phyloP scores from a whole-genome alignment of 2,797 vertebrate genomes.

The Sebastes itinus region DNA sequence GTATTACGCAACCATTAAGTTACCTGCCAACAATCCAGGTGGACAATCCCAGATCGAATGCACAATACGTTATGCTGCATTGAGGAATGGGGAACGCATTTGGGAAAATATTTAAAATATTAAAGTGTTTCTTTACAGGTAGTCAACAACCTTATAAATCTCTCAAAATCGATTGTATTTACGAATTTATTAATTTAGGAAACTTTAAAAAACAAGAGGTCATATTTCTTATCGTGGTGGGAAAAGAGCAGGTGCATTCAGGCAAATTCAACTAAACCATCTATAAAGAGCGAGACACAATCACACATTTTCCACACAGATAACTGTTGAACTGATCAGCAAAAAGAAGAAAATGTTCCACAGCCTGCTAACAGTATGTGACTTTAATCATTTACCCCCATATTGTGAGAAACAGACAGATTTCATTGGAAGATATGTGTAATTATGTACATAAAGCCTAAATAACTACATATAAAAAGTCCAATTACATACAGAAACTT shows the following conservation, averaged over 20 bases:
- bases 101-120: not conserved
- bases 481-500: not conserved
- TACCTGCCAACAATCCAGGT: conserved; percentile 22
- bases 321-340: conserved; percentile 7
- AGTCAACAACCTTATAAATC: not conserved
- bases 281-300: conserved; percentile 1
- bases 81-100: not conserved
- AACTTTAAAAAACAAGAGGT: not conserved
- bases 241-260: conserved; percentile 54
- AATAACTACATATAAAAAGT: not conserved
- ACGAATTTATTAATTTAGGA: not conserved
- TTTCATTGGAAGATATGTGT: not conserved
- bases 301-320: conserved; percentile 33
- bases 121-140: not conserved
- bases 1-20: conserved; percentile 8
- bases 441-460: not conserved
- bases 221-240: conserved; percentile 39
- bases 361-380: not conserved
- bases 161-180: not conserved
- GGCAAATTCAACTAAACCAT: not conserved
- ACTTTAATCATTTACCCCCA: not conserved
- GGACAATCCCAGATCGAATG: not conserved
- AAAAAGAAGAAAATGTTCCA: conserved; percentile 4
- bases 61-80: not conserved
- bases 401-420: not conserved